phyloP scores from a whole-genome alignment of 2,888 invertebrate genomes.

The Trachelus troglodyta region DNA sequence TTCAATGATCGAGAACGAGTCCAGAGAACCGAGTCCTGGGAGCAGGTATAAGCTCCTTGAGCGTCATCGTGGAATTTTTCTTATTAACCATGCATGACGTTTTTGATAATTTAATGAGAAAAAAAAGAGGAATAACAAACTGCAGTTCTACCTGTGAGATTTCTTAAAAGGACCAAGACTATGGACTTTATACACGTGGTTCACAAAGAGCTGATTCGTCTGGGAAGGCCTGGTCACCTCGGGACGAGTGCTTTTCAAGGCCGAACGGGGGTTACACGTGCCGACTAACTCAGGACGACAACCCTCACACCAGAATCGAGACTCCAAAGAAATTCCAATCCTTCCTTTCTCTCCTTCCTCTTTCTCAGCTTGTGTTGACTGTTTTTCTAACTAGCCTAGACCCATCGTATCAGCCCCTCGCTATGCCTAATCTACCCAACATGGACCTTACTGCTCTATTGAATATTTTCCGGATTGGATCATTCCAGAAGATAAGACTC shows the following conservation, averaged over 20 bases:
- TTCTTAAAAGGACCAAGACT: not conserved
- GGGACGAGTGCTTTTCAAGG: conserved; percentile 23
- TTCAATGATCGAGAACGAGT: not conserved
- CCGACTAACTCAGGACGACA: conserved; percentile 32
- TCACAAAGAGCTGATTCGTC: not conserved
- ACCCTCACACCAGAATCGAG: conserved; percentile 23
- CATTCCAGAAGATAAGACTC: no score
- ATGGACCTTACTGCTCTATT: not conserved
- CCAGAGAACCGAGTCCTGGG: not conserved
- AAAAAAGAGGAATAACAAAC: not conserved
- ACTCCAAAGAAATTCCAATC: conserved; percentile 28
- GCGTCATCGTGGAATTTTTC: not conserved
- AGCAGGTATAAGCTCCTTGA: not conserved
- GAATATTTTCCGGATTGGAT: not conserved
- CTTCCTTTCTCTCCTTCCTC: conserved; percentile 18
- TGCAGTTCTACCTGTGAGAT: not conserved
- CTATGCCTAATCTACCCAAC: not conserved
- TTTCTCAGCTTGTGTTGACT: not conserved
- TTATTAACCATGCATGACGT: not conserved
- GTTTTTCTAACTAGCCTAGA: not conserved
- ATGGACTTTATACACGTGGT: not conserved
- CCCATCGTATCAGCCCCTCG: not conserved
- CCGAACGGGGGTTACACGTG: conserved; percentile 31
- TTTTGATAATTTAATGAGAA: not conserved
- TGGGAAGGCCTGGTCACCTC: not conserved